These are phyloP conservation scores for Sternotherus odoratus DNA, from an alignment of 2,797 vertebrate species.

Conservation along the genomic window DNA sequence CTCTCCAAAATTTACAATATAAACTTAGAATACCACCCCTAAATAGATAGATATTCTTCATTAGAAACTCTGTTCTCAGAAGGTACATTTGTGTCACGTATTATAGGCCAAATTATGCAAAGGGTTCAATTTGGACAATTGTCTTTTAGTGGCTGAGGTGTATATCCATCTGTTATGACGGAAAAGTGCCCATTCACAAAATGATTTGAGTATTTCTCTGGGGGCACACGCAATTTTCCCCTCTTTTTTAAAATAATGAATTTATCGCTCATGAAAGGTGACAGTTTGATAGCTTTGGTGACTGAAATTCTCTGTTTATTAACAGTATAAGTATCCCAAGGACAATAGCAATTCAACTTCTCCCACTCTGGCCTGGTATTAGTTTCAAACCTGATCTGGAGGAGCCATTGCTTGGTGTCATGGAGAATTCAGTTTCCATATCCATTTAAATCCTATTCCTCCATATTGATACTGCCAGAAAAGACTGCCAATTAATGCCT, in stretches of 20 bases:
- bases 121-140: neutral
- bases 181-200: neutral
- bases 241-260: slow-evolving; percentile 19
- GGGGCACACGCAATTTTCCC: neutral
- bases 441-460: neutral
- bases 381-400: neutral
- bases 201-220: slow-evolving; percentile 10
- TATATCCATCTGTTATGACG: neutral
- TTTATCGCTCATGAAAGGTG: slow-evolving; percentile 17
- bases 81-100: neutral
- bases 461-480: neutral
- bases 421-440: neutral
- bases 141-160: neutral
- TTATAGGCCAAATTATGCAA: neutral
- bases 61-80: neutral
- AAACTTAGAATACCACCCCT: neutral
- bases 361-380: neutral
- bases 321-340: neutral
- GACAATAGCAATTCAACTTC: neutral
- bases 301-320: slow-evolving; percentile 8
- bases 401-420: neutral
- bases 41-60: neutral
- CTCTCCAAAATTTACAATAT: neutral
- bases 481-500: neutral
- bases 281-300: neutral